Evolutionary conservation across 2,888 invertebrate genomes (phyloP).

Genomic region (Agrypnus murinus): DNA sequence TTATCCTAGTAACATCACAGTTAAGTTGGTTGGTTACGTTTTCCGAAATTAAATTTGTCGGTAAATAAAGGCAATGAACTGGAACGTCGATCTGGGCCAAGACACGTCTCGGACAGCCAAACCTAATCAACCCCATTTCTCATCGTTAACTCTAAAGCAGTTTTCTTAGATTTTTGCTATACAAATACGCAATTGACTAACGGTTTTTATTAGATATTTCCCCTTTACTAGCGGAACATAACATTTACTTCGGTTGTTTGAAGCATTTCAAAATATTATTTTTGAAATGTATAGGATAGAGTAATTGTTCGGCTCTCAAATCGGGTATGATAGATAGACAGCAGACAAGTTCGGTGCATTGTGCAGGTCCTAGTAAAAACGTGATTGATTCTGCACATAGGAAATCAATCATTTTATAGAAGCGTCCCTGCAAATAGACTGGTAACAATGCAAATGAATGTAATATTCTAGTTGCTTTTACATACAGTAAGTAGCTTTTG

Average conservation of each 20-base stretch:
- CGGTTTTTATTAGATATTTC: no score
- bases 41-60: constrained; percentile 23
- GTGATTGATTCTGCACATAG: constrained; percentile 56
- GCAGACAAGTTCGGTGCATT: constrained; percentile 34
- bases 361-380: constrained; percentile 54
- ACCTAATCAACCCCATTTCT: constrained; percentile 39
- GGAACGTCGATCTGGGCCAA: constrained; percentile 27
- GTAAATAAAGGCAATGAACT: constrained; percentile 26
- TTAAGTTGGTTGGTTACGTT: constrained; percentile 26
- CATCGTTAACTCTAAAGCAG: constrained; percentile 35
- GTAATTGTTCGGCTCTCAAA: constrained; percentile 2
- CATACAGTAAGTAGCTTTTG: constrained; percentile 21
- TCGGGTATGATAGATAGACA: constrained; percentile 43
- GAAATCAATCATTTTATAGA: constrained; percentile 53
- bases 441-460: constrained; percentile 33
- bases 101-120: constrained; percentile 33
- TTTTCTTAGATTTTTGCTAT: constrained; percentile 34
- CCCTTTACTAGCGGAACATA: no score
- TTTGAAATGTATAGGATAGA: constrained; percentile 1
- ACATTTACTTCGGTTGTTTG: background rate
- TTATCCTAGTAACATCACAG: constrained; percentile 8
- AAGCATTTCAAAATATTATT: background rate
- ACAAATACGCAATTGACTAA: constrained; percentile 2
- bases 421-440: constrained; percentile 33
- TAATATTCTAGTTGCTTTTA: background rate